Conservation (phyloP, 1,140 invertebrate genomes). For the Scaptomyza hsui region DNA sequence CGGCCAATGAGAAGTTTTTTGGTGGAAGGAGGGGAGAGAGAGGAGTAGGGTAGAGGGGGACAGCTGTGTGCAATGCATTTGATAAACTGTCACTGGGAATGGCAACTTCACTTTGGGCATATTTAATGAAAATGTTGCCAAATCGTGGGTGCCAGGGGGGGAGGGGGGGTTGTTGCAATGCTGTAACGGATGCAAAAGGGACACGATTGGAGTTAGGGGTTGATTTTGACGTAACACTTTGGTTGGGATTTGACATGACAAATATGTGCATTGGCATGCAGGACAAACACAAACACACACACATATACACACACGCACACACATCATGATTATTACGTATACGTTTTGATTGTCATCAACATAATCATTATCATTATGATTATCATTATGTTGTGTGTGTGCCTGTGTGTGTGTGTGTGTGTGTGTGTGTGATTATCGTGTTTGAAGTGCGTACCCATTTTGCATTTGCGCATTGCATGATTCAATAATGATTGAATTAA, state of each 20-base stretch:
- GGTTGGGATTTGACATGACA: conserved; percentile 83
- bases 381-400: conserved; percentile 33
- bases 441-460: conserved; percentile 64
- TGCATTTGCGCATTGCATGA: conserved; percentile 83
- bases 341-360: conserved; percentile 32
- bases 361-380: conserved; percentile 42
- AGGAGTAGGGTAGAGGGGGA: not conserved
- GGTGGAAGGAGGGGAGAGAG: not conserved
- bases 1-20: conserved; percentile 10
- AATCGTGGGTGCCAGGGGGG: conserved; percentile 41
- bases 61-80: conserved; percentile 65
- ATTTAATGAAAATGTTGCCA: conserved; percentile 82
- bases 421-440: conserved; percentile 53
- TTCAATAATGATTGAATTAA: conserved; percentile 84
- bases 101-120: conserved; percentile 81
- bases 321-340: conserved; percentile 1
- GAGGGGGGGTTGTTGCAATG: not conserved
- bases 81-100: conserved; percentile 79
- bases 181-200: not conserved
- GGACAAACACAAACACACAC: conserved; percentile 52
- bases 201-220: conserved; percentile 19
- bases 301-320: not conserved
- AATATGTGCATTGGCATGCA: conserved; percentile 77
- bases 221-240: conserved; percentile 81
- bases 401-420: conserved; percentile 4